Percentiles rank a stretch among this genome's conserved stretches.
Evolutionary conservation across 2,888 invertebrate genomes (phyloP).

Genomic region (Dicyrtoma fusca): DNA sequence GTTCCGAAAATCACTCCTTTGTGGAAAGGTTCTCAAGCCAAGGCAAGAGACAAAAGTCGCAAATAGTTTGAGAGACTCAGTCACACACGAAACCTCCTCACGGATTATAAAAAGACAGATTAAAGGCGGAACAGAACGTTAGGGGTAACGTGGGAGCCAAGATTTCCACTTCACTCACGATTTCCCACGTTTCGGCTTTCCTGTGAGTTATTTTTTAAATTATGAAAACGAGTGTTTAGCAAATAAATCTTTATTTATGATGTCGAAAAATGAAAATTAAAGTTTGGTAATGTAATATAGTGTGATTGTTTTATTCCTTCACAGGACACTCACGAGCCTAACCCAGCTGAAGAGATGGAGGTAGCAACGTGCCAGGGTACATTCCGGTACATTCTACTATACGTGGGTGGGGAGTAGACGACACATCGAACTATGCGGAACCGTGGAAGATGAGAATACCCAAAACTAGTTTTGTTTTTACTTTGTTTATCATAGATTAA

Average conservation of each 20-base stretch:
- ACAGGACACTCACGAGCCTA: constrained; percentile 64
- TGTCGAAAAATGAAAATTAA: no score
- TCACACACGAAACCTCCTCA: constrained; percentile 96
- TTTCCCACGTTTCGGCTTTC: constrained; percentile 63
- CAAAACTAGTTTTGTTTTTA: no score
- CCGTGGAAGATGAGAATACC: no score
- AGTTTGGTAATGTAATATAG: no score
- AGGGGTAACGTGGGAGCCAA: constrained; percentile 59
- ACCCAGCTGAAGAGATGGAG: constrained; percentile 72
- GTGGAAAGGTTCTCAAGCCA: constrained; percentile 82
- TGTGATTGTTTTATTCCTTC: no score
- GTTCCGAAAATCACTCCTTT: constrained; percentile 81
- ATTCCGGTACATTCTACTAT: constrained; percentile 60
- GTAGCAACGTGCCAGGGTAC: constrained; percentile 65
- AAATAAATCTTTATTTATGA: background rate
- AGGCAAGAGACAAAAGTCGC: constrained; percentile 87
- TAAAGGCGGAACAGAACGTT: constrained; percentile 71
- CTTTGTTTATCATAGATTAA: no score
- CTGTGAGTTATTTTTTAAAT: constrained; percentile 58
- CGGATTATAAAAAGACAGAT: constrained; percentile 66
- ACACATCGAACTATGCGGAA: constrained; percentile 18
- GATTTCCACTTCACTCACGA: constrained; percentile 70
- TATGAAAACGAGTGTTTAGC: background rate
- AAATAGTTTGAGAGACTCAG: constrained; percentile 92
- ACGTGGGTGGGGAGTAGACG: constrained; percentile 37